A percentile compares a stretch with the other conserved stretches of the same genome.
These are phyloP conservation scores for Ptilonorhynchus violaceus DNA, from an alignment of 2,113 vertebrate species.

Conservation along the genomic window DNA sequence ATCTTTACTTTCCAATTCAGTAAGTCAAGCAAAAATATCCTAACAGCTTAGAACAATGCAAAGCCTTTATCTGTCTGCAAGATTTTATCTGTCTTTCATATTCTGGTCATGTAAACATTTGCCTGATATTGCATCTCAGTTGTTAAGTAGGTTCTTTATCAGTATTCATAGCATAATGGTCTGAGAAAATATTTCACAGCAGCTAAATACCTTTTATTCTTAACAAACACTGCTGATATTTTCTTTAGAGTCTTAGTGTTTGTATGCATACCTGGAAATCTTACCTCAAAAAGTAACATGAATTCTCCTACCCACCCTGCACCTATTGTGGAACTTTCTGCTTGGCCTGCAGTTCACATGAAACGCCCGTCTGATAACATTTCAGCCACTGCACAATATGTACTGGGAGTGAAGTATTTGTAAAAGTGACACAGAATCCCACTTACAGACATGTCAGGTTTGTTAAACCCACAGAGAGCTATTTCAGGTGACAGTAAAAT, in stretches of 20 bases:
- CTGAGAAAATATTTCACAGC: background rate
- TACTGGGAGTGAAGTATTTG: background rate
- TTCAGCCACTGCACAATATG: fast-evolving
- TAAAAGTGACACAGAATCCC: background rate
- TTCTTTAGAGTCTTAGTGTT: background rate
- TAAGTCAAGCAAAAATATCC: background rate
- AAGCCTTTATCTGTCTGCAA: background rate
- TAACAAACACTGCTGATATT: background rate
- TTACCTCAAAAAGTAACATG: background rate
- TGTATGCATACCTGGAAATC: background rate
- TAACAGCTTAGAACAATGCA: background rate
- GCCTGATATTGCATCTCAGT: background rate
- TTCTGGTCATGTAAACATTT: background rate
- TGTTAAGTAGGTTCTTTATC: background rate
- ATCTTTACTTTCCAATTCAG: background rate
- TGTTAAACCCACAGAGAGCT: background rate
- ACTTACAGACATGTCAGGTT: background rate
- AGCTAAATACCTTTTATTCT: background rate
- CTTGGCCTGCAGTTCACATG: background rate
- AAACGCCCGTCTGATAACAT: background rate
- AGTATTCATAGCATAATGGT: background rate
- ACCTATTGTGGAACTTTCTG: background rate
- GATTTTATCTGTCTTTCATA: background rate
- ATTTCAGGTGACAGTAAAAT: background rate
- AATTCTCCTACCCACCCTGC: background rate